phyloP scores from a whole-genome alignment of 2,888 invertebrate genomes.

The Scaeva pyrastri region DNA sequence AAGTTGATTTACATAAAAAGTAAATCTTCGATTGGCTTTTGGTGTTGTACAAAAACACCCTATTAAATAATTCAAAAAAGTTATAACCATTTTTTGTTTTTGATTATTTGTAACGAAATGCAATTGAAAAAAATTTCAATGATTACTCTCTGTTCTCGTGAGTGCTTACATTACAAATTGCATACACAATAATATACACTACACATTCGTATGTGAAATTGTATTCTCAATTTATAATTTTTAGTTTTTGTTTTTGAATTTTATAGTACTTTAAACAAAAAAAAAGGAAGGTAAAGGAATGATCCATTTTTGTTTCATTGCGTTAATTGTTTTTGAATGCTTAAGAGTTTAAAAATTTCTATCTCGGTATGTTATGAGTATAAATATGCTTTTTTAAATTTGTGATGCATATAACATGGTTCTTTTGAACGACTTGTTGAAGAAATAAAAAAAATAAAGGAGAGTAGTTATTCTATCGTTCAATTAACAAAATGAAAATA shows the following conservation, averaged over 20 bases:
- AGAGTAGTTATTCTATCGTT: background rate
- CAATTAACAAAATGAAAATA: background rate
- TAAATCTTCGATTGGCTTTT: too few relatives aligned
- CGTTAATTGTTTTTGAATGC: constrained; percentile 33
- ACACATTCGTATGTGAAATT: background rate
- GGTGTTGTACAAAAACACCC: background rate
- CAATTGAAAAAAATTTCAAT: constrained; percentile 29
- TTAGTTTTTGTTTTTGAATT: background rate
- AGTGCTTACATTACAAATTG: constrained; percentile 35
- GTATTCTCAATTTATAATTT: constrained; percentile 8
- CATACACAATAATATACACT: background rate
- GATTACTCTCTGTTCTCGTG: background rate
- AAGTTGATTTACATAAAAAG: too few relatives aligned
- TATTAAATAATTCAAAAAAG: background rate
- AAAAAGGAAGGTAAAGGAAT: background rate
- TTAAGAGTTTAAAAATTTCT: background rate
- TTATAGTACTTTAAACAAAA: background rate
- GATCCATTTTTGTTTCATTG: constrained; percentile 29
- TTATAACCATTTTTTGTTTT: background rate
- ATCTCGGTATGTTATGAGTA: background rate
- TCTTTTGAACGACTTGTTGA: constrained; percentile 7
- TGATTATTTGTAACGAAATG: constrained; percentile 9
- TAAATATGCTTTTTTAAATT: background rate
- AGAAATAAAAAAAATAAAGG: background rate
- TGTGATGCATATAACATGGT: background rate